phyloP scores from a whole-genome alignment of 2,888 invertebrate species.

The Aporophyla lueneburgensis region DNA sequence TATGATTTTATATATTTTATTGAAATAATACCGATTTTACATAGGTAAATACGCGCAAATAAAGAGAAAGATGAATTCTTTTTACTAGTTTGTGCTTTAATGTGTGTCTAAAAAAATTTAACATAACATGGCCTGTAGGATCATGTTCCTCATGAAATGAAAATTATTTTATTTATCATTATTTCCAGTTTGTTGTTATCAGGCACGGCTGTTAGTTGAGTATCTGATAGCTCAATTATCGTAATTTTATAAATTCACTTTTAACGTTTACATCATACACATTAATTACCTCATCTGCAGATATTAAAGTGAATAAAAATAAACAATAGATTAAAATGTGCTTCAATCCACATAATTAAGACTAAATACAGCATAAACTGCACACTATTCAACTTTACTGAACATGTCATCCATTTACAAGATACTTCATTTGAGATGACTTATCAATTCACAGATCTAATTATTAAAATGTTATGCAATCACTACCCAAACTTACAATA shows the following conservation, averaged over 20 bases:
- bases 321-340: neutral
- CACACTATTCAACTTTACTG: neutral
- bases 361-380: neutral
- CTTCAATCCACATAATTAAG: neutral
- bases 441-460: no score
- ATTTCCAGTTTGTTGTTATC: neutral
- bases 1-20: slow-evolving; percentile 30
- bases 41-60: slow-evolving; percentile 24
- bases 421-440: slow-evolving; percentile 2
- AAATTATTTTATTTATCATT: neutral
- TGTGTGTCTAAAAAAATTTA: neutral
- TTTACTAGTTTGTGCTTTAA: neutral
- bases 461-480: neutral
- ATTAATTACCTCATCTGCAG: neutral
- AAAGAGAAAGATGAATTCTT: neutral
- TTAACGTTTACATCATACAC: no score
- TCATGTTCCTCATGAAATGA: neutral
- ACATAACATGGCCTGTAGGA: neutral
- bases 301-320: neutral
- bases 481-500: neutral
- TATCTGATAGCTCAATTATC: no score
- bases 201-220: neutral
- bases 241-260: neutral
- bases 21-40: neutral
- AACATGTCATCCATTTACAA: neutral